Base-by-base conservation (phyloP, 2,113 vertebrate genomes). In the Erythrocercus mccallii region DNA sequence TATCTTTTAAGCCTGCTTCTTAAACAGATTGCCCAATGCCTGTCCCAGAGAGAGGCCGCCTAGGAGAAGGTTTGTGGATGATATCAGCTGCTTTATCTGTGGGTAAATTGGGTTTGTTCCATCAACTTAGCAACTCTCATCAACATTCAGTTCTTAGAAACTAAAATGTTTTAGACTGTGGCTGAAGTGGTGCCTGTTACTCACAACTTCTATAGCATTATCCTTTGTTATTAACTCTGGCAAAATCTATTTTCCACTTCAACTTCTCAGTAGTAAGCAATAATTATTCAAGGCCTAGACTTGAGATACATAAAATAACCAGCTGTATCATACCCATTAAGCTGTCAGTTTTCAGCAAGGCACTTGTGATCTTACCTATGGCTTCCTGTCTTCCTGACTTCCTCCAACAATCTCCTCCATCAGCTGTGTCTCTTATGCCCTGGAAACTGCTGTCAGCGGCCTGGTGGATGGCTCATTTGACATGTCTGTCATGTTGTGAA, bases 271-370 rank as follows among this genome's bases (percentile, higher is more conserved):
- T 79, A 93, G 61, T 87, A 61, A 94, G 53, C 57, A 38, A 24
- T n/a, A 76, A 82, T 94, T 91, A 95, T 90, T 95, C 87, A 91
- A 88, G 87, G 66, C 78, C 56, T 90, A 24, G 76, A 54, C 33
- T 60, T 40, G 19, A 91, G 58, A 33, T 88, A 54, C 5, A 3
- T 91, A 73, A 91, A 94, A 77, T 85, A 94, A 87, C 47, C 4
- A 5, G 30, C 62, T 86, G 54, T 66, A 70, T 95, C 89, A 70
- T 85, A 61, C 50, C 70, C 84, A 87, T 95, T 95, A 92, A 91
- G 62, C 74, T 91, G 90, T 94, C 91, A 82, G 54, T 82, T 97
- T 97, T 95, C 74, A 91, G 90, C 45, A 47, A 71, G 78, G 51
- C 62, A 58, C 50, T 86, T 10, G 3, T 91, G 84, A 70, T 88